Conservation (phyloP, 2,113 vertebrate genomes). For the Sphyrna mokarran region DNA sequence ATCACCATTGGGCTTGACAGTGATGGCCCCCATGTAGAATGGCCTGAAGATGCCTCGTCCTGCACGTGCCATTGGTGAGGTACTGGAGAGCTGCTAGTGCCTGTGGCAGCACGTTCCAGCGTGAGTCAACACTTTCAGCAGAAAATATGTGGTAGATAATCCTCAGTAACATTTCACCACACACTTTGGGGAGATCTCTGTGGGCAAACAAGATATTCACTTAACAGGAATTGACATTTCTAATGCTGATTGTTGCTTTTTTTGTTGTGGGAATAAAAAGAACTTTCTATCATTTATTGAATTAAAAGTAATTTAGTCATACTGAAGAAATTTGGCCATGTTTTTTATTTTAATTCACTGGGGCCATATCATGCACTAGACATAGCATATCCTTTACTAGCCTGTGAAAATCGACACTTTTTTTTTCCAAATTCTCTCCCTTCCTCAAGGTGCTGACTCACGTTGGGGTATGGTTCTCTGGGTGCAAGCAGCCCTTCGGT, state of each 20-base stretch:
- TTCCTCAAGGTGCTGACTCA: conserved; percentile 33
- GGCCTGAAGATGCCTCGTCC: neutral
- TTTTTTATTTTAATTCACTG: conserved; percentile 26
- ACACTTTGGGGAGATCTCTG: neutral
- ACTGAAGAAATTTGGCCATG: conserved; percentile 10
- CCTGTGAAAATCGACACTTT: conserved; percentile 34
- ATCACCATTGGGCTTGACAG: neutral
- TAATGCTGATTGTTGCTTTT: conserved; percentile 4
- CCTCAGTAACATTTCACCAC: neutral
- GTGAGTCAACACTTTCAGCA: conserved; percentile 31
- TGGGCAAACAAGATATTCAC: conserved; percentile 15
- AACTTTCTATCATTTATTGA: neutral
- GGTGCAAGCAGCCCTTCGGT: neutral
- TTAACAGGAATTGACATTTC: conserved; percentile 37
- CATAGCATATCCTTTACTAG: conserved; percentile 33
- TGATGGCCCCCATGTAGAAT: neutral
- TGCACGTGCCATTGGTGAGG: neutral
- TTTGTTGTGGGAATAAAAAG: neutral
- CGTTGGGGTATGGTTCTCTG: conserved; percentile 29
- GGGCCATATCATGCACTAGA: conserved; percentile 31
- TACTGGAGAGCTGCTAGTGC: neutral
- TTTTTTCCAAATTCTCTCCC: conserved; percentile 31
- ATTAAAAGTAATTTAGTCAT: conserved; percentile 18
- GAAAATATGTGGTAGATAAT: neutral
- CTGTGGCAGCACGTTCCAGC: neutral